A percentile compares a stretch with the other conserved stretches of the same genome.
These are phyloP conservation scores for Microplitis demolitor DNA, from an alignment of 1,140 invertebrate species.

Conservation along the genomic window DNA sequence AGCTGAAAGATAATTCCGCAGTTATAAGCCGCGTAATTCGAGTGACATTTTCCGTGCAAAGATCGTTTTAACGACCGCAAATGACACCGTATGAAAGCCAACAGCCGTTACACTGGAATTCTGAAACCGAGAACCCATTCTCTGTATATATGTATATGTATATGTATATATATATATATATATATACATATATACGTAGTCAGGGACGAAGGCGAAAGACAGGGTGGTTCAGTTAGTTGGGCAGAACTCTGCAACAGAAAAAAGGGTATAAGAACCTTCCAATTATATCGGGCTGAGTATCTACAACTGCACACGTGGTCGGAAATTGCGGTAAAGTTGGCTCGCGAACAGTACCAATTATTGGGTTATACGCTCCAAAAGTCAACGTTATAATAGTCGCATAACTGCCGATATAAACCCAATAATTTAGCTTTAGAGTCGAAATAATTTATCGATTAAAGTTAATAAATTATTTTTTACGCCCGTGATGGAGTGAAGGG, in stretches of 20 bases:
- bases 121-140: neutral
- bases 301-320: constrained; percentile 10
- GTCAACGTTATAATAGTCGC: constrained; percentile 17
- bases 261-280: constrained; percentile 10
- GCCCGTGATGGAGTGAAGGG: no score
- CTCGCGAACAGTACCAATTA: constrained; percentile 22
- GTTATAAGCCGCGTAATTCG: constrained; percentile 9
- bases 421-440: neutral
- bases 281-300: constrained; percentile 16
- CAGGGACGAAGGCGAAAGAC: no score
- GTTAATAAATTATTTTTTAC: no score
- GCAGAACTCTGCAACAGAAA: neutral
- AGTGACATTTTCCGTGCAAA: constrained; percentile 15
- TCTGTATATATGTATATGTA: no score
- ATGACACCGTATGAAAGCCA: constrained; percentile 2
- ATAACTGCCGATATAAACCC: constrained; percentile 5
- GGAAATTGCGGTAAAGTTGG: constrained; percentile 23
- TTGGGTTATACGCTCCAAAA: constrained; percentile 18
- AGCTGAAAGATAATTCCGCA: neutral
- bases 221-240: no score
- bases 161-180: no score
- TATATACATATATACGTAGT: no score
- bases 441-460: no score
- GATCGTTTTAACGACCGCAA: constrained; percentile 15
- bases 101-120: constrained; percentile 10